phyloP scores from a whole-genome alignment of 2,113 vertebrate genomes.

The Tursiops truncatus region DNA sequence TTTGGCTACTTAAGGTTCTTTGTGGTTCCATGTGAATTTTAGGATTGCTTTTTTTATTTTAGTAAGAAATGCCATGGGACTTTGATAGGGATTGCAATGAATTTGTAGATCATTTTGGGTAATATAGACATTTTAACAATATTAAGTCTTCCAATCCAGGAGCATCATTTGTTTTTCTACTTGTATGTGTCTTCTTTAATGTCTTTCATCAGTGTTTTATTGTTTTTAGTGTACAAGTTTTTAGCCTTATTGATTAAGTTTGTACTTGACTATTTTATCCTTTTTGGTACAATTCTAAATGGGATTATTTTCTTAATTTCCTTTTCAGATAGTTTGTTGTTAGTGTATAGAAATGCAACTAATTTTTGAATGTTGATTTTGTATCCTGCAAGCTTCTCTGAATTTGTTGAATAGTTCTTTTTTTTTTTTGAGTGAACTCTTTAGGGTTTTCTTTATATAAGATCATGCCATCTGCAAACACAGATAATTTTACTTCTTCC shows the following conservation, averaged over 20 bases:
- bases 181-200: neutral
- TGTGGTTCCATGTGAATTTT: neutral
- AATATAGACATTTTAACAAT: neutral
- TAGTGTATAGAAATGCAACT: neutral
- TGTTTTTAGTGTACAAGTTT: neutral
- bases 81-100: neutral
- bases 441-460: neutral
- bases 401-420: neutral
- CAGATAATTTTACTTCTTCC: neutral
- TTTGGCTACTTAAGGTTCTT: neutral
- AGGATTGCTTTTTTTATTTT: neutral
- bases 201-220: neutral
- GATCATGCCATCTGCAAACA: neutral
- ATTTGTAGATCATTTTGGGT: neutral
- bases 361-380: neutral
- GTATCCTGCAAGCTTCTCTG: neutral
- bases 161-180: neutral
- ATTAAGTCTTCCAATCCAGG: neutral
- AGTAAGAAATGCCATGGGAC: neutral
- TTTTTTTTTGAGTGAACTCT: neutral
- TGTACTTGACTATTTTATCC: neutral
- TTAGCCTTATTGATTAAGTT: neutral
- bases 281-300: neutral
- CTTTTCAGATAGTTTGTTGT: neutral
- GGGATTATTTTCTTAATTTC: neutral